Evolutionary conservation across 2,113 vertebrate species (phyloP).

Genomic region (Chiloscyllium plagiosum): DNA sequence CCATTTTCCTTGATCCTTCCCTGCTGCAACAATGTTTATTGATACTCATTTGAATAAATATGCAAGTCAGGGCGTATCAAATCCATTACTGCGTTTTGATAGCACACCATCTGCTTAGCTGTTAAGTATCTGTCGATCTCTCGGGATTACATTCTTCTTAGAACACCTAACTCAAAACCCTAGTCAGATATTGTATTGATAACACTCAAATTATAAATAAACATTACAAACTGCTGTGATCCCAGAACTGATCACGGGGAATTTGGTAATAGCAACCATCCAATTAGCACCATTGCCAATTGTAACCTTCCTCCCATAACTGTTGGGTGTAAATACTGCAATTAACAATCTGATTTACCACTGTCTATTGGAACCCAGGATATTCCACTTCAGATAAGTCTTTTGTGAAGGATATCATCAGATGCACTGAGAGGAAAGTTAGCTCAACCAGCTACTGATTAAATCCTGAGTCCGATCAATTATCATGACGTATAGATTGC

Average conservation of each 20-base stretch:
- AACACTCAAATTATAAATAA: conserved; percentile 7
- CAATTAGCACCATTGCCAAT: background rate
- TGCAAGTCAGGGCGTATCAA: background rate
- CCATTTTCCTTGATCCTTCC: background rate
- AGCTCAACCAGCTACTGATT: background rate
- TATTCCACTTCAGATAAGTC: background rate
- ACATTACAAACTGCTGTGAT: background rate
- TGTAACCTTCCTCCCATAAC: background rate
- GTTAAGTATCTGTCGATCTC: background rate
- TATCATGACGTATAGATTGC: background rate
- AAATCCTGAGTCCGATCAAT: background rate
- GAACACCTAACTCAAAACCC: background rate
- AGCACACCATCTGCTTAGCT: background rate
- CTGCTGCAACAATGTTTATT: background rate
- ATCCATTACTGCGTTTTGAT: background rate
- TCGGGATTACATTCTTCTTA: background rate
- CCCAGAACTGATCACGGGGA: background rate
- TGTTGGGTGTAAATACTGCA: background rate
- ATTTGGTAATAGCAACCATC: background rate
- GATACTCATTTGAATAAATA: background rate
- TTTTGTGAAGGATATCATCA: background rate
- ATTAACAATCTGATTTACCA: conserved; percentile 1
- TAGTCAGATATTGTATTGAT: background rate
- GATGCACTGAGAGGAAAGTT: background rate
- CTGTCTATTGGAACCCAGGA: background rate